phyloP scores from a whole-genome alignment of 2,888 invertebrate genomes.

The Baccha elongata region DNA sequence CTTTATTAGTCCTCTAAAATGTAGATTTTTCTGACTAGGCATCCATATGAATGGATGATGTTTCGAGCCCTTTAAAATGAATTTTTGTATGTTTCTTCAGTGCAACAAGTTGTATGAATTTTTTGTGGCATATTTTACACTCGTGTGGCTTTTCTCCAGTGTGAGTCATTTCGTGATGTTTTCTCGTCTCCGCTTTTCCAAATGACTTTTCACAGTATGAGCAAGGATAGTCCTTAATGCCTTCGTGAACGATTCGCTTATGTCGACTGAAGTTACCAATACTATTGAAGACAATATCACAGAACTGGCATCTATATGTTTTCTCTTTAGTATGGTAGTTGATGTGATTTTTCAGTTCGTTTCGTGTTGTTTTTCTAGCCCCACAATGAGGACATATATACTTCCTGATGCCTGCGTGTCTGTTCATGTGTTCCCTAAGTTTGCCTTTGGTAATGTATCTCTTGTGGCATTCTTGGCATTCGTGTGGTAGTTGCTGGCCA shows the following conservation, averaged over 20 bases:
- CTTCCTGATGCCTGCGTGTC: conserved; percentile 80
- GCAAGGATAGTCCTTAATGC: conserved; percentile 80
- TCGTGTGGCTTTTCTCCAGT: conserved; percentile 81
- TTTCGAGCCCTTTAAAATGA: conserved; percentile 76
- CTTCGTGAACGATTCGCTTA: conserved; percentile 80
- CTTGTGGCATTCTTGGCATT: conserved; percentile 80
- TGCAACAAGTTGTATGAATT: conserved; percentile 80
- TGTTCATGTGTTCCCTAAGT: conserved; percentile 80
- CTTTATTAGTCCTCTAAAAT: too few relatives aligned
- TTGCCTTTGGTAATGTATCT: conserved; percentile 80
- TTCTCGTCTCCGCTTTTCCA: conserved; percentile 80
- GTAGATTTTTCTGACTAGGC: too few relatives aligned
- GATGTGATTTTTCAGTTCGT: conserved; percentile 80
- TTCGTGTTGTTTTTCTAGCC: conserved; percentile 80
- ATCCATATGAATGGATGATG: neutral
- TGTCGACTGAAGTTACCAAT: conserved; percentile 80
- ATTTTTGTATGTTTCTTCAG: conserved; percentile 80
- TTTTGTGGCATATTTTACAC: conserved; percentile 79
- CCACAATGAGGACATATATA: conserved; percentile 81
- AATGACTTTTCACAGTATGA: conserved; percentile 80
- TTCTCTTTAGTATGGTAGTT: conserved; percentile 80
- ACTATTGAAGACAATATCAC: conserved; percentile 80
- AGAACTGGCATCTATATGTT: conserved; percentile 79
- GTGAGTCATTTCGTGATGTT: conserved; percentile 81
- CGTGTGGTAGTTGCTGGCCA: conserved; percentile 80